Percentiles rank a stretch among this genome's conserved stretches.
phyloP scores from a whole-genome alignment of 2,797 vertebrate genomes.

The Megalops cyprinoides region DNA sequence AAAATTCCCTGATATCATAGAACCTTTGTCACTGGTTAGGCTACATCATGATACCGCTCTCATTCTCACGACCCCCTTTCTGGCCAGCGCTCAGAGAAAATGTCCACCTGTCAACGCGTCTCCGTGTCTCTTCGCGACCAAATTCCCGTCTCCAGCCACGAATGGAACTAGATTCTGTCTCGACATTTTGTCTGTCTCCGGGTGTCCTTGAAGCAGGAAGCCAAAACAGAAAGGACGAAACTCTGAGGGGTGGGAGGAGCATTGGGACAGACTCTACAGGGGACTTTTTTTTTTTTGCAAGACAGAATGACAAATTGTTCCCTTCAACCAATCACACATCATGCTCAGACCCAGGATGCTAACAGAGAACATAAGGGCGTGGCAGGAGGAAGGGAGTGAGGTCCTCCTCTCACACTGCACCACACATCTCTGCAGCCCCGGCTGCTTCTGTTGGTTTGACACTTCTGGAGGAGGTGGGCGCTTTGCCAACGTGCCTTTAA shows the following conservation, averaged over 20 bases:
- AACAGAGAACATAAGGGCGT: neutral
- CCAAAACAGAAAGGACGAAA: neutral
- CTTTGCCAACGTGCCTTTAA: neutral
- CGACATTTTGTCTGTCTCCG: neutral
- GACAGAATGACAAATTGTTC: neutral
- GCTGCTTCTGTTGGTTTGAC: neutral
- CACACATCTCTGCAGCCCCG: neutral
- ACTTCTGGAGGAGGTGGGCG: neutral
- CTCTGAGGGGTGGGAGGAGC: neutral
- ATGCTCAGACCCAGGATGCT: neutral
- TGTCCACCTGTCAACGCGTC: constrained; percentile 1
- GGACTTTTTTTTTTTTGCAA: neutral
- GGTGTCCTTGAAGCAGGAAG: constrained; percentile 17
- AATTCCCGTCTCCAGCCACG: neutral
- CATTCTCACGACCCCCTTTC: constrained; percentile 26
- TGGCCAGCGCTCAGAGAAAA: neutral
- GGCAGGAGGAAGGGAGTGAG: neutral
- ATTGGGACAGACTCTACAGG: neutral
- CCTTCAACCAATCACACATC: neutral
- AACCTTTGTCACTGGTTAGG: constrained; percentile 63
- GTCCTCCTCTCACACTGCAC: neutral
- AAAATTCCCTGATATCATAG: constrained; percentile 84
- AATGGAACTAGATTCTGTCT: neutral
- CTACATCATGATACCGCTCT: constrained; percentile 51
- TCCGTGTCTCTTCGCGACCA: neutral